Evolutionary conservation across 1,140 invertebrate genomes (phyloP).

Genomic region (Dolichoris vasculosae): DNA sequence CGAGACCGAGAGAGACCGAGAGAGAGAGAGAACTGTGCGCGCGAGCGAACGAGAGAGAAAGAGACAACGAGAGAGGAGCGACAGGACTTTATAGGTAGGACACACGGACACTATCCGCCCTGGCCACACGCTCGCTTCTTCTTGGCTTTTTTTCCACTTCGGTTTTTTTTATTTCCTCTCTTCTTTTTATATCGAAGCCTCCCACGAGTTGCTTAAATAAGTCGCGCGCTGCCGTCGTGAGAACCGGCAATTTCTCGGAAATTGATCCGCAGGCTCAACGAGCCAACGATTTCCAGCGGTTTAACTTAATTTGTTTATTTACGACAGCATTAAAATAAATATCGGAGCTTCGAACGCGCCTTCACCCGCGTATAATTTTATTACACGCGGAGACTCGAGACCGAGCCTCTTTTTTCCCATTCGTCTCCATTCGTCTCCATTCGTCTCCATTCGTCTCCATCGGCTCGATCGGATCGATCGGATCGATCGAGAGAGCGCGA

Average conservation of each 20-base stretch:
- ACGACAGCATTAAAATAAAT: slow-evolving; percentile 18
- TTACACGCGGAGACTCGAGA: not conserved
- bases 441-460: too few species aligned
- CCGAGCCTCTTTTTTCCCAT: not conserved
- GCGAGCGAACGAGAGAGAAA: slow-evolving; percentile 52
- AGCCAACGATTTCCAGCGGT: not conserved
- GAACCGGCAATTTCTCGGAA: slow-evolving; percentile 54
- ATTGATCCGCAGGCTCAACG: slow-evolving; percentile 15
- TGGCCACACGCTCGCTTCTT: slow-evolving; percentile 31
- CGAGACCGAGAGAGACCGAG: not conserved
- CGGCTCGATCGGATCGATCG: too few species aligned
- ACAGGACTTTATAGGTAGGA: slow-evolving; percentile 46
- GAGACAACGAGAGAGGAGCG: not conserved
- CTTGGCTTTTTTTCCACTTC: not conserved
- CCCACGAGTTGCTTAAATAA: slow-evolving; percentile 54
- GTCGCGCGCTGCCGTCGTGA: slow-evolving; percentile 54
- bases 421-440: too few species aligned
- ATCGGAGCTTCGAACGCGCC: not conserved
- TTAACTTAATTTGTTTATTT: slow-evolving; percentile 46
- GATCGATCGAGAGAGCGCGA: too few species aligned
- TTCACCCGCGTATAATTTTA: not conserved
- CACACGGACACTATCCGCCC: slow-evolving; percentile 37
- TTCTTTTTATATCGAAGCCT: slow-evolving; percentile 34
- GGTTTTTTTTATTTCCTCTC: slow-evolving; percentile 16
- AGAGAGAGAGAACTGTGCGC: slow-evolving; percentile 30